A percentile compares a stretch with the other conserved stretches of the same genome.
These are phyloP conservation scores for Bombus turneri DNA, from an alignment of 1,140 invertebrate genomes.

Conservation along the genomic window DNA sequence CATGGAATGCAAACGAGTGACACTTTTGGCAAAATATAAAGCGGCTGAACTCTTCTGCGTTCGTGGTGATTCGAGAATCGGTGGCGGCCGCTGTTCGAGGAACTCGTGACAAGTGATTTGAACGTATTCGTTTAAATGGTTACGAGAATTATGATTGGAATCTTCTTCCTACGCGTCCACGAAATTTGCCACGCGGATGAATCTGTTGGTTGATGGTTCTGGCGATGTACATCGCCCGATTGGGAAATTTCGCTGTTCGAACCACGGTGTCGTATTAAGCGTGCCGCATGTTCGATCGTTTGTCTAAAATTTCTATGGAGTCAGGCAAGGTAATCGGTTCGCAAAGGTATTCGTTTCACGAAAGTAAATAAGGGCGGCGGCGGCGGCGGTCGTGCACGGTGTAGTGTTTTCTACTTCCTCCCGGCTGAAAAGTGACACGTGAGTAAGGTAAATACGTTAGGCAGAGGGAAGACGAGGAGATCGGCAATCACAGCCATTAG, in stretches of 20 bases:
- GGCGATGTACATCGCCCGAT: not conserved
- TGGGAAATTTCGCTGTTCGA: slow-evolving; percentile 3
- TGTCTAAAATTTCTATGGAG: slow-evolving; percentile 53
- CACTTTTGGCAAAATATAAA: slow-evolving; percentile 23
- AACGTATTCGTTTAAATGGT: not conserved
- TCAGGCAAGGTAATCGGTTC: slow-evolving; percentile 29
- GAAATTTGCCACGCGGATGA: not conserved
- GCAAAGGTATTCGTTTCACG: slow-evolving; percentile 47
- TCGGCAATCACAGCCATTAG: slow-evolving; percentile 60
- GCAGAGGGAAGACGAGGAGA: slow-evolving; percentile 30
- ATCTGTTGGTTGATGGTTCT: too few species aligned
- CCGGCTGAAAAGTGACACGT: slow-evolving; percentile 52
- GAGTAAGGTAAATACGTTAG: slow-evolving; percentile 50
- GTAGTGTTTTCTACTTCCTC: slow-evolving; percentile 51
- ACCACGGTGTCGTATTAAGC: slow-evolving; percentile 9
- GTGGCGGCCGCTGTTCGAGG: not conserved
- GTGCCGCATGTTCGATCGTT: not conserved
- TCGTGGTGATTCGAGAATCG: not conserved
- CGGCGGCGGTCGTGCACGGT: not conserved
- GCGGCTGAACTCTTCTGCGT: not conserved
- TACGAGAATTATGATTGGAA: not conserved
- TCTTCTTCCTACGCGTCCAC: not conserved
- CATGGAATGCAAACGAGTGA: slow-evolving; percentile 15
- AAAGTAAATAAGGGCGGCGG: slow-evolving; percentile 19
- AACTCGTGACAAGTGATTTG: not conserved